Evolutionary conservation across 2,888 invertebrate species (phyloP).

Genomic region (Tubulanus polymorphus): DNA sequence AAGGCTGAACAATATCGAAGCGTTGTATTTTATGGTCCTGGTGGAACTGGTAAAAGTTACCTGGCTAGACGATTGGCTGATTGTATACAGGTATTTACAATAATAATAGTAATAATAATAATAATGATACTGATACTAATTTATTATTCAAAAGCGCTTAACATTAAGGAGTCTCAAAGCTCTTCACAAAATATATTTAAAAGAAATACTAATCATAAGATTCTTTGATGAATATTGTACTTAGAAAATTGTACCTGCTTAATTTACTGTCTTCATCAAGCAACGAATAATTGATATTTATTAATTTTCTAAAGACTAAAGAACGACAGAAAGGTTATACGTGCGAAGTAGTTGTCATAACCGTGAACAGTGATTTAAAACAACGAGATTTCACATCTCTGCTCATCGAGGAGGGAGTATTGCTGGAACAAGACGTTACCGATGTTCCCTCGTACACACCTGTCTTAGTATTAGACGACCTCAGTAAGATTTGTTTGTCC

Average conservation of each 20-base stretch:
- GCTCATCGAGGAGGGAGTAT: conserved; percentile 19
- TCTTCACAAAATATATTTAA: background rate
- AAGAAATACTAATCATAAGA: too few species aligned
- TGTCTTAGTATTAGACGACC: conserved; percentile 42
- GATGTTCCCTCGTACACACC: conserved; percentile 20
- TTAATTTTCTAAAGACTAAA: too few species aligned
- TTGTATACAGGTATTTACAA: conserved; percentile 38
- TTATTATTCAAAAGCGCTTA: too few species aligned
- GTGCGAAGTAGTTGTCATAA: conserved; percentile 17
- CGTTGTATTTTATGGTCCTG: conserved; percentile 49
- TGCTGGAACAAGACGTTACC: background rate
- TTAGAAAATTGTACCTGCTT: too few species aligned
- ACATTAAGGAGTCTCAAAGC: too few species aligned
- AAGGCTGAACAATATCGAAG: conserved; percentile 48
- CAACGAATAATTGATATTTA: too few species aligned
- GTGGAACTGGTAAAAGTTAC: conserved; percentile 42
- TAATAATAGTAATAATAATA: too few species aligned
- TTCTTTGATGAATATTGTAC: too few species aligned
- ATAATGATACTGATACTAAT: too few species aligned
- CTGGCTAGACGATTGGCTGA: conserved; percentile 39
- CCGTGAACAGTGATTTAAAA: conserved; percentile 14
- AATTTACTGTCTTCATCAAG: too few species aligned
- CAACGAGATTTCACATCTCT: conserved; percentile 13
- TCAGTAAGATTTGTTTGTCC: conserved; percentile 38
- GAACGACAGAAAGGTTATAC: conserved; percentile 17